phyloP scores from a whole-genome alignment of 1,140 invertebrate species.

The Harpegnathos saltator region DNA sequence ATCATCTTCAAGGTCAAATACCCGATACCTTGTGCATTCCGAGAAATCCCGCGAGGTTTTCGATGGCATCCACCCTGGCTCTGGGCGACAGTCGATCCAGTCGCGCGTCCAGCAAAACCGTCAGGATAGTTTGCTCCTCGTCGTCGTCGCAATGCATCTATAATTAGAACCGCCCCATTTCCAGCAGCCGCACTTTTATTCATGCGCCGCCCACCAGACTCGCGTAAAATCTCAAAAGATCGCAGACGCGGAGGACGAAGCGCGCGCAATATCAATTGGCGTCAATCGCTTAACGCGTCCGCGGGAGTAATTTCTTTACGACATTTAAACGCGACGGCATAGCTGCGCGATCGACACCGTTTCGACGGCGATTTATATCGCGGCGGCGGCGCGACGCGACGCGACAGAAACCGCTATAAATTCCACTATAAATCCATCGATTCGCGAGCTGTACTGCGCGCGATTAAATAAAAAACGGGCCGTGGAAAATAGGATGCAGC shows the following conservation, averaged over 20 bases:
- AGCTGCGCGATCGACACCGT: neutral
- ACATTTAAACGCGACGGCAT: constrained; percentile 71
- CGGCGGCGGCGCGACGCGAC: no score
- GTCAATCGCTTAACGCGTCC: constrained; percentile 75
- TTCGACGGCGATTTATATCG: constrained; percentile 19
- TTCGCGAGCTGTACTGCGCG: constrained; percentile 2
- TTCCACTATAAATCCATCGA: constrained; percentile 40
- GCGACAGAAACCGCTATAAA: neutral
- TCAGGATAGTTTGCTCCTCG: constrained; percentile 82
- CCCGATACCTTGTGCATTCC: constrained; percentile 86
- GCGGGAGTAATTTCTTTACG: constrained; percentile 71
- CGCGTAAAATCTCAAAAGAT: constrained; percentile 38
- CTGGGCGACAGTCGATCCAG: constrained; percentile 85
- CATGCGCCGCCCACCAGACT: neutral
- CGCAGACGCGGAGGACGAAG: no score
- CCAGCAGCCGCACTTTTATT: neutral
- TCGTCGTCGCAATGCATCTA: constrained; percentile 83
- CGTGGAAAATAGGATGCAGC: neutral
- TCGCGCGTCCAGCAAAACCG: constrained; percentile 84
- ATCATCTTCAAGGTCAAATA: neutral
- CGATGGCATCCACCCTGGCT: constrained; percentile 85
- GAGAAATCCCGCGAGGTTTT: constrained; percentile 86
- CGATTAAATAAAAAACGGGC: constrained; percentile 4
- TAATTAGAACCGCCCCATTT: constrained; percentile 65
- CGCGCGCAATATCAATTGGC: constrained; percentile 74